These are phyloP conservation scores for Bombus picipes DNA, from an alignment of 1,140 invertebrate species.

Conservation along the genomic window DNA sequence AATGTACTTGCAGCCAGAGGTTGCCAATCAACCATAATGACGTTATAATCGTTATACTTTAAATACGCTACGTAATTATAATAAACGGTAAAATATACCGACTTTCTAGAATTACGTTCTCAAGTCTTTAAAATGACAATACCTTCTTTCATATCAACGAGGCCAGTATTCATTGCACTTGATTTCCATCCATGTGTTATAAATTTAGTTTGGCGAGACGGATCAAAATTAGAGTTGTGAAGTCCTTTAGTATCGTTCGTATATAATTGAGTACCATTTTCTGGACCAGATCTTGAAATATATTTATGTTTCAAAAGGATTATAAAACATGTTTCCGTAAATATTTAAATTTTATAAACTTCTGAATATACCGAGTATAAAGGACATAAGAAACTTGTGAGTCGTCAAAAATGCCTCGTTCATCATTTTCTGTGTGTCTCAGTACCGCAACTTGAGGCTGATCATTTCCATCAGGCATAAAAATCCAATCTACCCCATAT, in stretches of 20 bases:
- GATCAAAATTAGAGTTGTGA: constrained; percentile 83
- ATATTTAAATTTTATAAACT: neutral
- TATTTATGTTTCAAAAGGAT: constrained; percentile 13
- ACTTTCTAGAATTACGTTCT: neutral
- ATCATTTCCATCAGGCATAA: constrained; percentile 86
- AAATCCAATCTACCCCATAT: constrained; percentile 86
- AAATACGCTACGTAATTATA: constrained; percentile 83
- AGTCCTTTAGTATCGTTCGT: constrained; percentile 73
- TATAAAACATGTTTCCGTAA: neutral
- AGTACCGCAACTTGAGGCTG: constrained; percentile 83
- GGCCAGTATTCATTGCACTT: constrained; percentile 75
- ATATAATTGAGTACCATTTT: constrained; percentile 73
- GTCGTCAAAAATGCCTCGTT: constrained; percentile 69
- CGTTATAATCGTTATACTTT: constrained; percentile 84
- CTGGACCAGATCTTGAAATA: constrained; percentile 73
- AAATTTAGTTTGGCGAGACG: constrained; percentile 84
- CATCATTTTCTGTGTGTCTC: constrained; percentile 68
- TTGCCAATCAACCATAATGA: constrained; percentile 88
- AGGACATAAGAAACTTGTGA: constrained; percentile 74
- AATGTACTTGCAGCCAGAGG: constrained; percentile 85
- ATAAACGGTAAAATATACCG: constrained; percentile 31
- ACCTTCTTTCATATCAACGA: constrained; percentile 78
- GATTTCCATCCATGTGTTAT: constrained; percentile 91
- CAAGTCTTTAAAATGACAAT: constrained; percentile 17
- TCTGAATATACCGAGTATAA: constrained; percentile 75